These are phyloP conservation scores for Hucho hucho DNA, from an alignment of 2,113 vertebrate species.

Conservation along the genomic window DNA sequence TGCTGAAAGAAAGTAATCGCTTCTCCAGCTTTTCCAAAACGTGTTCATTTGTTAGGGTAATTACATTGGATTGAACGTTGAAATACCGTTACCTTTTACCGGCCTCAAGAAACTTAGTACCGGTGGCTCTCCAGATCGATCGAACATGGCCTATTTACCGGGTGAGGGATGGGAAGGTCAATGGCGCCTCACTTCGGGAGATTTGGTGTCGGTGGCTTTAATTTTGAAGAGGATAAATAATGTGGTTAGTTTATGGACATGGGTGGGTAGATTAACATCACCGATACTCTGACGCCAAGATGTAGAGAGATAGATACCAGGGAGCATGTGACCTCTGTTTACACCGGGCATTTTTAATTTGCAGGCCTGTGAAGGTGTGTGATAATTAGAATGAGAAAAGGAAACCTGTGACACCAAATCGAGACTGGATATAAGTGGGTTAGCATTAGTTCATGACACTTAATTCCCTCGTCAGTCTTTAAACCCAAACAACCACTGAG, in stretches of 20 bases:
- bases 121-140: slow-evolving; percentile 58
- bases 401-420: neutral
- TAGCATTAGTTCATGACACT: neutral
- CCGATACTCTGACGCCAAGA: slow-evolving; percentile 5
- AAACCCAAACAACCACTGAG: neutral
- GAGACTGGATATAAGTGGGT: neutral
- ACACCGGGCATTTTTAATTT: neutral
- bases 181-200: slow-evolving; percentile 31
- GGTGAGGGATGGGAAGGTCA: slow-evolving; percentile 65
- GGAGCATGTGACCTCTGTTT: neutral
- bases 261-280: slow-evolving; percentile 40
- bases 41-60: slow-evolving; percentile 64
- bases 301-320: slow-evolving; percentile 25
- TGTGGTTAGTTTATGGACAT: slow-evolving; percentile 48
- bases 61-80: slow-evolving; percentile 59
- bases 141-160: slow-evolving; percentile 24
- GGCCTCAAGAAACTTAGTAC: slow-evolving; percentile 58
- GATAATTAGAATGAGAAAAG: neutral
- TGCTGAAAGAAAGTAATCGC: slow-evolving; percentile 49
- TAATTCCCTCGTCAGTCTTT: neutral
- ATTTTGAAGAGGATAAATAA: slow-evolving; percentile 62
- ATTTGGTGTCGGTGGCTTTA: slow-evolving; percentile 52
- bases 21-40: slow-evolving; percentile 40
- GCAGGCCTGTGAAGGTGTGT: neutral
- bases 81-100: slow-evolving; percentile 61